Base-by-base conservation (phyloP, 64 coral and sea anemone species). In the Pachyseris speciosa region DNA sequence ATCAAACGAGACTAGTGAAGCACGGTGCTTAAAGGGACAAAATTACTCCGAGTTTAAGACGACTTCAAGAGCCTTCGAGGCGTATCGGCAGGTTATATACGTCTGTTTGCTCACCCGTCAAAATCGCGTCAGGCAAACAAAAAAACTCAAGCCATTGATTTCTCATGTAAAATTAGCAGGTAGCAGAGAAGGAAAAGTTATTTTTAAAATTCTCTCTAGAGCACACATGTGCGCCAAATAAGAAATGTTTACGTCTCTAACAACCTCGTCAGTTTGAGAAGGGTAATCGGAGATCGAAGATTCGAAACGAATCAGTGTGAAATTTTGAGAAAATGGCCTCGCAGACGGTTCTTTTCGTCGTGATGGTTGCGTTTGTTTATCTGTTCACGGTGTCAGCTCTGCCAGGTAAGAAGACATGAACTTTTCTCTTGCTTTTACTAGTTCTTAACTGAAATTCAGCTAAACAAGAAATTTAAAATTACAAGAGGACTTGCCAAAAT, bases 331-430 rank as follows among this genome's bases (percentile, higher is more conserved):
- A 25, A 20, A 81, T 61, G 77, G 9, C 12, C 25, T 81, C 16
- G 32, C n/a, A 0, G 20, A 59, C 12, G 1, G 33, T 80, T 80
- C 34, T 61, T 40, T 60, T 80, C 19, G 59, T 52, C 29, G 16
- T 61, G 32, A 61, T 51, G 32, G 39, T 80, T 5, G 19, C 19
- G 32, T 52, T 80, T 80, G 77, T 80, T 80, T 80, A 61, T 60
- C 50, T 39, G 6, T 60, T 80, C 52, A 80, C 77, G 53, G 77
- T 80, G 77, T 60, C 50, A 15, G 77, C 77, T 40, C 26, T 80
- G 36, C 77, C 77, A 80, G 77, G 77, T 80, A 80, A 80, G 74
- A 53, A 80, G 3, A n/a, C 19, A 19, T 13, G 28, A 25, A 33
- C 20, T 80, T 80, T 30, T 37, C 19, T 13, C 51, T 11, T 37